Base-by-base conservation (phyloP, 1,140 invertebrate genomes). In the Ylistrum balloti region DNA sequence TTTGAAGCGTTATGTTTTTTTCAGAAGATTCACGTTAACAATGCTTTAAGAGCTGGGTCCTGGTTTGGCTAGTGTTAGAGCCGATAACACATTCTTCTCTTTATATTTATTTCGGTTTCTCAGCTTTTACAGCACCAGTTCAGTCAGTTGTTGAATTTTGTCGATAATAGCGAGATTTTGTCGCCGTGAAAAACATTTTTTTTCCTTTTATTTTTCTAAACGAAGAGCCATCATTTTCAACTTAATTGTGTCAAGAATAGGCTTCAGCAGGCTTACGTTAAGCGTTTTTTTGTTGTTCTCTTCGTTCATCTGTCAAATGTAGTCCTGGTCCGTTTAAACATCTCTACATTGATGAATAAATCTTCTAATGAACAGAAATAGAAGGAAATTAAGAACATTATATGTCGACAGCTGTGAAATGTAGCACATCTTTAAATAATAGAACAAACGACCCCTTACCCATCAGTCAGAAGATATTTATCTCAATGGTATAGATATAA, bases 51-150 rank as follows among this genome's bases (percentile, higher is more conserved):
- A 74, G 22, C 17, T 74, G 22, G n/a, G 17, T n/a, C 28, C 22
- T 74, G 3, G 56, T 74, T 74, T 74, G 56, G 56, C 56, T 45
- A 28, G 22, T 74, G n/a, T 7, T 74, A 28, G 28, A 74, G 56
- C 22, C 56, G n/a, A 28, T 74, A n/a, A 74, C n/a, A 74, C 56
- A 0, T 74, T 74, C n/a, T 28, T 3, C 56, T 74, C 56, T 28
- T 74, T 74, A 74, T 74, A 74, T 74, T 74, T 74, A 74, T 74
- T 74, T 74, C 56, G 56, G 22, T 74, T 74, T 74, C 56, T 74
- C 56, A 11, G 56, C 56, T 74, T 74, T 74, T 74, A 28, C 56
- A 74, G n/a, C 56, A 74, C 56, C 28, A 28, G 22, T 28, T 74
- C n/a, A 7, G 22, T 74, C 28, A 28, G 56, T 74, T 74, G 56